A percentile compares a stretch with the other conserved stretches of the same genome.
Evolutionary conservation across 2,888 invertebrate genomes (phyloP).

Genomic region (Ennomos quercinarius): DNA sequence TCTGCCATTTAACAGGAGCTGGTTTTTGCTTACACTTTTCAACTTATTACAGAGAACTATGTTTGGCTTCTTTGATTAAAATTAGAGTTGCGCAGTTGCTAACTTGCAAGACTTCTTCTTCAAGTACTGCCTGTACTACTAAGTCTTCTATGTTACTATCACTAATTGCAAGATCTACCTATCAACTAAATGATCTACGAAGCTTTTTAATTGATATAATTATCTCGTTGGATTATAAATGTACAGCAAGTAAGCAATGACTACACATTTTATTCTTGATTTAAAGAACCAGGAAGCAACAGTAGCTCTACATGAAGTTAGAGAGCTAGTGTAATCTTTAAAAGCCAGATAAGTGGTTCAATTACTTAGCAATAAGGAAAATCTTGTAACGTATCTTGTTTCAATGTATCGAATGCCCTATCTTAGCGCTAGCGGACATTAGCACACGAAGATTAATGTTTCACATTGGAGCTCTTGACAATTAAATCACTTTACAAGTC

Average conservation of each 20-base stretch:
- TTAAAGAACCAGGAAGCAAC: background rate
- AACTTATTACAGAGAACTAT: conserved; percentile 12
- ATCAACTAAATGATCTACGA: too few species aligned
- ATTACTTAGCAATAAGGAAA: conserved; percentile 23
- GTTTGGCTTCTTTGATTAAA: conserved; percentile 21
- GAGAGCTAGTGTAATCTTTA: conserved; percentile 7
- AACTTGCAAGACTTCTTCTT: conserved; percentile 5
- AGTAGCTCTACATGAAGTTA: background rate
- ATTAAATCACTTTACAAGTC: conserved; percentile 78
- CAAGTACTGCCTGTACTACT: too few species aligned
- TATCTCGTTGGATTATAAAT: too few species aligned
- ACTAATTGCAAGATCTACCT: too few species aligned
- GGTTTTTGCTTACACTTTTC: conserved; percentile 20
- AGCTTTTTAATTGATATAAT: too few species aligned
- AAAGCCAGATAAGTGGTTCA: conserved; percentile 21
- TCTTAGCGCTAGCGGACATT: conserved; percentile 40
- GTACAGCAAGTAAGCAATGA: too few species aligned
- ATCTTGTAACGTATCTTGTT: conserved; percentile 28
- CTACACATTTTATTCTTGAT: too few species aligned
- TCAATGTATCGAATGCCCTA: conserved; percentile 28
- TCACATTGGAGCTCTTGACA: conserved; percentile 62
- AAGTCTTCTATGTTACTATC: too few species aligned
- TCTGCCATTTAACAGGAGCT: conserved; percentile 41
- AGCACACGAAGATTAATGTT: conserved; percentile 62
- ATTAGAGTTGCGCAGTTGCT: background rate